Conservation (phyloP, 2,888 invertebrate genomes). For the Hydrotaea cyrtoneurina region DNA sequence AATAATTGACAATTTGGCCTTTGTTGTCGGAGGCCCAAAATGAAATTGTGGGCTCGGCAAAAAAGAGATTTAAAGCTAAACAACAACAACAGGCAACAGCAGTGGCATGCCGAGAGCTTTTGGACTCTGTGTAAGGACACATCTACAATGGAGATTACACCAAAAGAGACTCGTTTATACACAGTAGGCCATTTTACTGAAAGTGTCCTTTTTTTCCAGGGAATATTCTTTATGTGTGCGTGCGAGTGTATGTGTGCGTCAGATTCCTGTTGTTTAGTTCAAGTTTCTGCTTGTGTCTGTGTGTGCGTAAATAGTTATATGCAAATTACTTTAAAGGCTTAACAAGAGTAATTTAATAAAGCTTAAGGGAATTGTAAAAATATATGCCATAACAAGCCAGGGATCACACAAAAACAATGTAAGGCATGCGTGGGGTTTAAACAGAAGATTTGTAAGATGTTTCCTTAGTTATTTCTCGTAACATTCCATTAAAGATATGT, state of each 20-base stretch:
- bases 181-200: slow-evolving; percentile 6
- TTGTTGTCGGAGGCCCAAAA: neutral
- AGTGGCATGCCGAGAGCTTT: neutral
- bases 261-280: neutral
- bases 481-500: too few species aligned
- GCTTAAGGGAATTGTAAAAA: slow-evolving; percentile 18
- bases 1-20: slow-evolving; percentile 43
- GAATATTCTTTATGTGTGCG: neutral
- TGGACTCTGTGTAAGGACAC: slow-evolving; percentile 4
- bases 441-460: too few species aligned
- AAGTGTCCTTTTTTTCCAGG: neutral
- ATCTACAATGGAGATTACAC: slow-evolving; percentile 6
- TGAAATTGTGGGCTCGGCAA: neutral
- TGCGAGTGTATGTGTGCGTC: neutral
- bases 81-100: neutral
- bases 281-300: neutral
- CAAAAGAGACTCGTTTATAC: slow-evolving; percentile 14
- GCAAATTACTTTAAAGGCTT: slow-evolving; percentile 26
- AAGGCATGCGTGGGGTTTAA: neutral
- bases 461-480: too few species aligned
- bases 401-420: neutral
- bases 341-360: slow-evolving; percentile 38
- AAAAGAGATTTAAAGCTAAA: neutral
- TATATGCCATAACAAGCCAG: neutral
- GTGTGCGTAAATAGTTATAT: slow-evolving; percentile 16